phyloP scores from a whole-genome alignment of 1,140 invertebrate genomes.

The Lordiphosa collinella region DNA sequence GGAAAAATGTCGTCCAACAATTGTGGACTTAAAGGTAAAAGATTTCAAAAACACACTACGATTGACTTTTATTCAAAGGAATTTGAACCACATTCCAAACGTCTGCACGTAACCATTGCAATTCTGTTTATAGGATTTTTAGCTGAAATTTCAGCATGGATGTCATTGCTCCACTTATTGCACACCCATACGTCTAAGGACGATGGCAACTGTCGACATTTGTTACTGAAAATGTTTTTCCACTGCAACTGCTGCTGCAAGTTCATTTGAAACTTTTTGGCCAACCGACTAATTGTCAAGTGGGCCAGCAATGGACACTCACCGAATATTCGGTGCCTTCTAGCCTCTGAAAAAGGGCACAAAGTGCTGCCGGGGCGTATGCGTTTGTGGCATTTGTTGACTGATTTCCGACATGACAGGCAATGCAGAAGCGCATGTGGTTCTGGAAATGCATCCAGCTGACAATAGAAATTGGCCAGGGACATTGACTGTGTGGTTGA shows the following conservation, averaged over 20 bases:
- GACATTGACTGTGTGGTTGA: slow-evolving; percentile 29
- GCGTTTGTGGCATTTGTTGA: slow-evolving; percentile 50
- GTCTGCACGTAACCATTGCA: background rate
- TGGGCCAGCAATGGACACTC: slow-evolving; percentile 18
- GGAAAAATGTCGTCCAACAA: no score
- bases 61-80: no score
- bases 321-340: slow-evolving; percentile 17
- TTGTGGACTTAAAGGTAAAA: no score
- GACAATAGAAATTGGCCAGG: slow-evolving; percentile 70
- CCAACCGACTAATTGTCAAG: slow-evolving; percentile 51
- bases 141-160: no score
- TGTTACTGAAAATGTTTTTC: slow-evolving; percentile 8
- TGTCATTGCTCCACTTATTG: no score
- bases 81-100: no score
- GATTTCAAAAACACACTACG: no score
- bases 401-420: slow-evolving; percentile 53
- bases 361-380: slow-evolving; percentile 30
- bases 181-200: background rate
- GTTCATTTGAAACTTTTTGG: slow-evolving; percentile 47
- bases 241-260: slow-evolving; percentile 29
- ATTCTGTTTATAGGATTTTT: background rate
- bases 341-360: background rate
- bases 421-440: slow-evolving; percentile 16
- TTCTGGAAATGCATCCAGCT: slow-evolving; percentile 26
- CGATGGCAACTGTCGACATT: background rate